Evolutionary conservation across 1,140 invertebrate genomes (phyloP).

Genomic region (Rhyzopertha dominica): DNA sequence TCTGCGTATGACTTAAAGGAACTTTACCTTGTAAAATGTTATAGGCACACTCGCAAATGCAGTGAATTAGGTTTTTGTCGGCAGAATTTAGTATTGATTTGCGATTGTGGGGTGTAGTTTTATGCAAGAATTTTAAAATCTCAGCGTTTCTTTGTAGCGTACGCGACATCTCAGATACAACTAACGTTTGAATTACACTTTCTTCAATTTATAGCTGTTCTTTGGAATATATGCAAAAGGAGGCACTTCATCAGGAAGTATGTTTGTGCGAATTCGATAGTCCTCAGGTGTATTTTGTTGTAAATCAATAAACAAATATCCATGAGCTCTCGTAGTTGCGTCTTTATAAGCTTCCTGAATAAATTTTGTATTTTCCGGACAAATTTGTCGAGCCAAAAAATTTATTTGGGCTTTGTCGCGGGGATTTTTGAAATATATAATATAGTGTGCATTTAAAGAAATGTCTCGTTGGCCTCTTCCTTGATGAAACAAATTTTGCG

Average conservation of each 20-base stretch:
- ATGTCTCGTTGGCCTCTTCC: slow-evolving; percentile 42
- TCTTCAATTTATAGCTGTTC: slow-evolving; percentile 17
- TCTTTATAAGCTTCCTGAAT: slow-evolving; percentile 43
- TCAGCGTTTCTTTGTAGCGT: slow-evolving; percentile 8
- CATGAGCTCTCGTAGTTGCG: slow-evolving; percentile 37
- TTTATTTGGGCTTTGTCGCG: slow-evolving; percentile 43
- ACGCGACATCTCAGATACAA: slow-evolving; percentile 13
- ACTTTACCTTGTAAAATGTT: slow-evolving; percentile 18
- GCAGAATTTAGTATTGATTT: slow-evolving; percentile 14
- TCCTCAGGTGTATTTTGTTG: slow-evolving; percentile 37
- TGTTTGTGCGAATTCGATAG: slow-evolving; percentile 29
- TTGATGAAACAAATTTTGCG: slow-evolving; percentile 46
- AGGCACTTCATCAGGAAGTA: slow-evolving; percentile 11
- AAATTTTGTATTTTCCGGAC: slow-evolving; percentile 41
- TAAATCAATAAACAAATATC: slow-evolving; percentile 41
- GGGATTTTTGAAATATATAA: slow-evolving; percentile 46
- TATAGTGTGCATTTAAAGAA: slow-evolving; percentile 41
- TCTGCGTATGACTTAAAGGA: slow-evolving; percentile 2
- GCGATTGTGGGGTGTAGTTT: slow-evolving; percentile 9
- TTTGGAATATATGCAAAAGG: slow-evolving; percentile 17
- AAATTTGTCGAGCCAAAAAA: slow-evolving; percentile 39
- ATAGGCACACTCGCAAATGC: slow-evolving; percentile 25
- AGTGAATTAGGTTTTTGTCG: slow-evolving; percentile 14
- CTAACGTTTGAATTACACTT: slow-evolving; percentile 4
- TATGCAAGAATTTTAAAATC: slow-evolving; percentile 12